Evolutionary conservation across 2,888 invertebrate species (phyloP), one percentile per base, ranked within the genome.

Genomic region (Standfussiana lucernea): DNA sequence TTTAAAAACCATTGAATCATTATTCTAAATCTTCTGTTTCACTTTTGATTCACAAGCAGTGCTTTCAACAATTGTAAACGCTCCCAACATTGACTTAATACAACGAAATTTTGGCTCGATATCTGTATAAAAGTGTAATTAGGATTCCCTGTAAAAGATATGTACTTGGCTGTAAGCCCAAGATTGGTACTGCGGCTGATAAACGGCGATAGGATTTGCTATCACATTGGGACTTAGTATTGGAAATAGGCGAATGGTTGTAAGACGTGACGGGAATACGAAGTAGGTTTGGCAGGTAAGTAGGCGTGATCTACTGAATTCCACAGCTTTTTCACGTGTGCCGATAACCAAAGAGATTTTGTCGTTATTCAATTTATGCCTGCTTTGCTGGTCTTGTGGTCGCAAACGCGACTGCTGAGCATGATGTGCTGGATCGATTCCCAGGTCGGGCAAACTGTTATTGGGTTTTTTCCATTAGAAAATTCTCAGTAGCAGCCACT

Each of bases 141-240:
- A 81, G 56, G 28, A 56, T 67, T 61, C 59, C 28, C 2, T 24
- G 13, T 59, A 71, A 70, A 69, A 74, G 68, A 62, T n/a, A 64
- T n/a, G 40, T 40, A 53, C 53, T 85, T 85, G 75, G 53, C 53
- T 45, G 28, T 35, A 45, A 69, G 71, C 65, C 83, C 71, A 77
- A 32, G 53, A 77, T 53, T 59, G 35, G 28, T 56, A 72, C 53
- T 68, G 70, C 37, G 75, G 28, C 59, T 73, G 67, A 83, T 64
- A 79, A 71, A 86, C 35, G 50, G 32, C 56, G 45, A 59, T 72
- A 78, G 47, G 65, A 72, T 69, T 75, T 72, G 50, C 64, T 69
- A 79, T 79, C 50, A 69, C 72, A 69, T 45, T 66, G 71, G 67
- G 50, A 66, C 80, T 71, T 79, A 68, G 71, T 71, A 79, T 75